Evolutionary conservation across 2,113 vertebrate species (phyloP).

Genomic region (Mustelus asterias): DNA sequence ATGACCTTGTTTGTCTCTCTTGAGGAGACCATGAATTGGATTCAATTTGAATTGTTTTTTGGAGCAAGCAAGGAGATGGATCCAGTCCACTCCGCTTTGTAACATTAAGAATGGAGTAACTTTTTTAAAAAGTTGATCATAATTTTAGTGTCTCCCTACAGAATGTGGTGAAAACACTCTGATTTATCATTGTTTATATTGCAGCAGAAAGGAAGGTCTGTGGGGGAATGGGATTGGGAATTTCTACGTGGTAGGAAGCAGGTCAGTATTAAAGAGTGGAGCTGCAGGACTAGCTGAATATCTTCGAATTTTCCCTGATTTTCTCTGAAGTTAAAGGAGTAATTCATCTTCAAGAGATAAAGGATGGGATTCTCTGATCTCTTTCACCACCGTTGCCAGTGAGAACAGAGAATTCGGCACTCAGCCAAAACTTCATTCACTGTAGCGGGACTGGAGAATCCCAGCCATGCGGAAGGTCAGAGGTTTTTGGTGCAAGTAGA

Average conservation of each 20-base stretch:
- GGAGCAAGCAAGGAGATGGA: no score
- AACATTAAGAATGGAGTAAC: no score
- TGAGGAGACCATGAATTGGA: no score
- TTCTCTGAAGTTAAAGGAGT: background rate
- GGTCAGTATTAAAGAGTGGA: background rate
- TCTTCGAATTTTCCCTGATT: background rate
- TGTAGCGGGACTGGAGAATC: no score
- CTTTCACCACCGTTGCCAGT: no score
- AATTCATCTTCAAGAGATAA: background rate
- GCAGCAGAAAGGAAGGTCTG: background rate
- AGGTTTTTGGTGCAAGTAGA: no score
- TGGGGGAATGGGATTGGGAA: background rate
- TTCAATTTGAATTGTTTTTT: no score
- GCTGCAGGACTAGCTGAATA: background rate
- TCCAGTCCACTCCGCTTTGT: no score
- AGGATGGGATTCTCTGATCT: background rate
- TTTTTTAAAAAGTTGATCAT: background rate
- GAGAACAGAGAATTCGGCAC: no score
- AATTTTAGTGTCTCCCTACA: background rate
- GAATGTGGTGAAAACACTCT: background rate
- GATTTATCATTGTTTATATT: background rate
- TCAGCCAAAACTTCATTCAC: no score
- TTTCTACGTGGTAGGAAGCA: background rate
- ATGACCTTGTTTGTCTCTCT: no score
- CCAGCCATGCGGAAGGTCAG: no score